Evolutionary conservation across 2,888 invertebrate species (phyloP).

Genomic region (Sarcophaga caerulescens): DNA sequence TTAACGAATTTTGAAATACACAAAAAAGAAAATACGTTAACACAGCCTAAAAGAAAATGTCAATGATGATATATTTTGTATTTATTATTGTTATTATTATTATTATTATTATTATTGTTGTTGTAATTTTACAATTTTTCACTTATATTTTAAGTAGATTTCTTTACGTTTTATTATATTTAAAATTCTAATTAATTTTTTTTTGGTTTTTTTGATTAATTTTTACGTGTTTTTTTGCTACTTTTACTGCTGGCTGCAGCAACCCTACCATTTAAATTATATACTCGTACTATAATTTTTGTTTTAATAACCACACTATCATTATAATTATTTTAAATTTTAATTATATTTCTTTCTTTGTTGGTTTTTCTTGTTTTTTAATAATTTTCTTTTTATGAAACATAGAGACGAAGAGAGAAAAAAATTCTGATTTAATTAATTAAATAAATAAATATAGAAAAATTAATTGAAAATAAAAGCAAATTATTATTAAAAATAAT

Average conservation of each 20-base stretch:
- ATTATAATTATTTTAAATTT: background rate
- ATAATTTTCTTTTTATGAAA: background rate
- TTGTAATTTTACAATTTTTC: too few relatives aligned
- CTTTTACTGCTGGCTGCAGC: background rate
- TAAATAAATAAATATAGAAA: background rate
- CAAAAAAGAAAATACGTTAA: constrained; percentile 40
- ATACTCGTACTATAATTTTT: background rate
- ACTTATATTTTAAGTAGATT: background rate
- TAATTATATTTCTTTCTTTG: background rate
- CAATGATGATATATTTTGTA: constrained; percentile 47
- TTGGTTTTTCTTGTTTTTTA: background rate
- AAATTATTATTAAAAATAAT: background rate
- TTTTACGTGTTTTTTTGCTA: background rate
- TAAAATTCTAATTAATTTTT: background rate
- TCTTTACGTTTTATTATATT: background rate
- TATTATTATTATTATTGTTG: too few relatives aligned
- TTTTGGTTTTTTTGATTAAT: constrained; percentile 17
- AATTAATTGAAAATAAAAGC: background rate
- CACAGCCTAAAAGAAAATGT: constrained; percentile 56
- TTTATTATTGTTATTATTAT: background rate
- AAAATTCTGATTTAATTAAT: background rate
- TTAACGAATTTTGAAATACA: constrained; percentile 51
- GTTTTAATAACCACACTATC: background rate
- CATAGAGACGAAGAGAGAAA: background rate
- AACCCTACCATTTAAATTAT: background rate